Evolutionary conservation across 2,888 invertebrate species (phyloP).

Genomic region (Nymphalis urticae): DNA sequence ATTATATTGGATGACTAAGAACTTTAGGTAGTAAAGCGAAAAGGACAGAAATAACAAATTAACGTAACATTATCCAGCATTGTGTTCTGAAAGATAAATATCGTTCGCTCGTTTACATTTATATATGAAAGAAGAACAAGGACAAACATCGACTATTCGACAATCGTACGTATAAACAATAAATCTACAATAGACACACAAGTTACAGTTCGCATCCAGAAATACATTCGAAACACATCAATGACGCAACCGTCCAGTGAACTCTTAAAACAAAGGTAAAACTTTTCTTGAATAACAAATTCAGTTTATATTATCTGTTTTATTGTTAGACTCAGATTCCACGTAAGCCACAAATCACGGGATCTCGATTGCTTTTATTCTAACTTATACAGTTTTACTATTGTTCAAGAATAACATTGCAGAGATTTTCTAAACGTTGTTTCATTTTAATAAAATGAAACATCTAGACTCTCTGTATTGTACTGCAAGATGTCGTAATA

Average conservation of each 20-base stretch:
- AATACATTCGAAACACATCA: constrained; percentile 31
- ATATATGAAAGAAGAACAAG: constrained; percentile 28
- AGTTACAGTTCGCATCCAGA: constrained; percentile 25
- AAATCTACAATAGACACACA: constrained; percentile 31
- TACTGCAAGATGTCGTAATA: too few species aligned
- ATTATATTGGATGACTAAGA: too few species aligned
- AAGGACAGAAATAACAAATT: constrained; percentile 7
- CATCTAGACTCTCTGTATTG: not conserved
- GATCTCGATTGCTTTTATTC: constrained; percentile 36
- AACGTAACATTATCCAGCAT: constrained; percentile 4
- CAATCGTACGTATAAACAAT: constrained; percentile 31
- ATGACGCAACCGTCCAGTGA: constrained; percentile 38
- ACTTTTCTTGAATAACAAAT: constrained; percentile 30
- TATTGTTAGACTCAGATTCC: constrained; percentile 35
- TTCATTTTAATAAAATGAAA: constrained; percentile 19
- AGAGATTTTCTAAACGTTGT: constrained; percentile 22
- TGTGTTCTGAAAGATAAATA: constrained; percentile 3
- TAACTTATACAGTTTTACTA: constrained; percentile 27
- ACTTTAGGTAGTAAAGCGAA: not conserved
- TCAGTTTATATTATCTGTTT: constrained; percentile 37
- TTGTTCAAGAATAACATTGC: constrained; percentile 31
- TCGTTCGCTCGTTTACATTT: constrained; percentile 19
- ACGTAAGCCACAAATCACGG: constrained; percentile 38
- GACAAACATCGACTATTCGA: constrained; percentile 21
- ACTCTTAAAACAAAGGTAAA: constrained; percentile 35